Base-by-base conservation (phyloP, 2,888 invertebrate species). In the Micoletzkya japonica region DNA sequence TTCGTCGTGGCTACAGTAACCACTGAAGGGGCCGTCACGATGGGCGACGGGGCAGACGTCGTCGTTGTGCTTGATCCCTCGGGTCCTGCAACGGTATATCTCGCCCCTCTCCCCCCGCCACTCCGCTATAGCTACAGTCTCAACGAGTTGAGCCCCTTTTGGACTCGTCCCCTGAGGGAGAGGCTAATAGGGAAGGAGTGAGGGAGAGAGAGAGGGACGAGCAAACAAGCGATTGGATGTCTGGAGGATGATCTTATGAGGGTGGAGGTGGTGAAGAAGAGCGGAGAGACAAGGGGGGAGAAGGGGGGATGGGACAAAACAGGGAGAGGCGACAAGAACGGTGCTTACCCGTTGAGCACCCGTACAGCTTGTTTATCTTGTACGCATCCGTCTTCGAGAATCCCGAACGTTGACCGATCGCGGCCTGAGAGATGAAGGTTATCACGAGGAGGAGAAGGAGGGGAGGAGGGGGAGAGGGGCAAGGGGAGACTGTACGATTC, bases 331-430 rank as follows among this genome's bases (percentile, higher is more conserved):
- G 3, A n/a, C 28, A 26, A 26, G n/a, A 54, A 30, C 4, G 17
- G n/a, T n/a, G 50, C 73, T 59, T 37, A 76, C 79, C 73, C 58
- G 76, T 72, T 56, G 79, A 75, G 63, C 85, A 85, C 30, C 80
- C 81, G 70, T 85, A 85, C 6, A 84, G 74, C 34, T 75, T 78
- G 73, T 85, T 85, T 71, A 85, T 85, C 68, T 85, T 85, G 74
- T 72, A 80, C 24, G 76, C 74, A 64, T 85, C 85, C n/a, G 77
- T 76, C 28, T 76, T 76, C 56, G 83, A 84, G 71, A 85, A 84
- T 6, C 85, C 85, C 54, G 74, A 70, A 44, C 85, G 68, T 61
- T 85, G 85, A 32, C 85, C 85, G 67, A 85, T 85, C n/a, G 73
- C 44, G 3, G 83, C 79, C 39, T 68, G 58, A 56, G 54, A 54